These are phyloP conservation scores for Drosophila kurseongensis DNA, from an alignment of 1,140 invertebrate species.

Conservation along the genomic window DNA sequence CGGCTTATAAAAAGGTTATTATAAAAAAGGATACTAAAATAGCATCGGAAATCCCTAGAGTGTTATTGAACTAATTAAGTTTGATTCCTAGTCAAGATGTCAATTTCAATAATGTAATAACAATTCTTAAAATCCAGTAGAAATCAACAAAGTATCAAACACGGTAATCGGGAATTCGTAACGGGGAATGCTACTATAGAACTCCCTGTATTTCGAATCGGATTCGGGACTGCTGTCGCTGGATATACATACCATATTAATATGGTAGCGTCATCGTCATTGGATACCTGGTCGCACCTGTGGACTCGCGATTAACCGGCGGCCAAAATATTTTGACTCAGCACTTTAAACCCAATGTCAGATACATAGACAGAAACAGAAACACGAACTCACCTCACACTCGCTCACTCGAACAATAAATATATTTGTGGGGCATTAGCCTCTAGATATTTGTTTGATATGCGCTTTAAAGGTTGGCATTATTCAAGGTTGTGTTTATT, in stretches of 20 bases:
- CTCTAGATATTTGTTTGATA: conserved; percentile 56
- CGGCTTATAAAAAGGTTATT: no score
- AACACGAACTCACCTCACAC: conserved; percentile 23
- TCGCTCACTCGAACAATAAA: conserved; percentile 15
- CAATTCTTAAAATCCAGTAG: no score
- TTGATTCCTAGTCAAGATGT: no score
- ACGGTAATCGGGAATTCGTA: no score
- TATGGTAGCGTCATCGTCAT: conserved; percentile 13
- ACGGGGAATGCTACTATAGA: background rate
- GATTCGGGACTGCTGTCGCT: background rate
- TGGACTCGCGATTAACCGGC: conserved; percentile 51
- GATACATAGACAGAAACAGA: conserved; percentile 34
- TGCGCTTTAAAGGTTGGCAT: conserved; percentile 49
- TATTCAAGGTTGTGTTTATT: conserved; percentile 60
- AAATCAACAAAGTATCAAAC: no score
- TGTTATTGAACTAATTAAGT: no score
- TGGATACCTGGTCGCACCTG: conserved; percentile 14
- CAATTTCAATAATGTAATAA: no score
- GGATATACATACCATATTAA: background rate
- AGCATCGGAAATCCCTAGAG: no score
- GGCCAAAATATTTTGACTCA: conserved; percentile 69
- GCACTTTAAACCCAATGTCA: conserved; percentile 71
- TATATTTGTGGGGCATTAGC: conserved; percentile 50
- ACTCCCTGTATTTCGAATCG: background rate
- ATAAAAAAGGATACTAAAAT: background rate